Conservation (phyloP, 2,797 vertebrate genomes). For the Coreius guichenoti region DNA sequence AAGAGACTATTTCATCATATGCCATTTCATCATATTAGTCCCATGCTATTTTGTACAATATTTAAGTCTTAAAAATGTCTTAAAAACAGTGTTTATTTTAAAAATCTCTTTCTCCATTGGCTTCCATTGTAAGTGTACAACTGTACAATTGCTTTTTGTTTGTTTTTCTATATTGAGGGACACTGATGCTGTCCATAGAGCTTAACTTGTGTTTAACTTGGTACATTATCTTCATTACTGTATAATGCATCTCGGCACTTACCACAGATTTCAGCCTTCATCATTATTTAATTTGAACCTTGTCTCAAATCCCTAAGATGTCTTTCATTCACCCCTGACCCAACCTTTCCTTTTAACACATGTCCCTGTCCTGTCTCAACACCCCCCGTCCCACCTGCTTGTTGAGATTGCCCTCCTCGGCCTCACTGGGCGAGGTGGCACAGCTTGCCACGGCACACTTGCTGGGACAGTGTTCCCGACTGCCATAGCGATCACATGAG, state of each 20-base stretch:
- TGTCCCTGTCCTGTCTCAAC: slow-evolving; percentile 8
- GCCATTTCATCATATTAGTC: no score
- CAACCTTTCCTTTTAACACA: neutral
- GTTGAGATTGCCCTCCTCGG: slow-evolving; percentile 79
- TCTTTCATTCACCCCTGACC: neutral
- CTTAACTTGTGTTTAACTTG: neutral
- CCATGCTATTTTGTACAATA: neutral
- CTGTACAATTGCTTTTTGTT: neutral
- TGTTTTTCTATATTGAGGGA: neutral
- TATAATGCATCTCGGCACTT: neutral
- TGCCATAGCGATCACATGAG: slow-evolving; percentile 93
- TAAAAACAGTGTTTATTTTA: neutral
- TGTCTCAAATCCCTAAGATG: neutral
- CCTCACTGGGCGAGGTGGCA: slow-evolving; percentile 85
- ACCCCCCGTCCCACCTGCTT: slow-evolving; percentile 85
- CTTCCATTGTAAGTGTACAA: neutral
- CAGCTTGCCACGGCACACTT: slow-evolving; percentile 86
- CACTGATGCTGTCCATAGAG: neutral
- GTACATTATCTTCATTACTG: neutral
- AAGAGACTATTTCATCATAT: neutral
- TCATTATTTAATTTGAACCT: neutral
- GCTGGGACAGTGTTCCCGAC: slow-evolving; percentile 86
- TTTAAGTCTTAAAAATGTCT: neutral
- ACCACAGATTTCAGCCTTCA: neutral
- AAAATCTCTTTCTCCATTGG: neutral